phyloP scores from a whole-genome alignment of 1,140 invertebrate genomes.

The Cataglyphis hispanica region DNA sequence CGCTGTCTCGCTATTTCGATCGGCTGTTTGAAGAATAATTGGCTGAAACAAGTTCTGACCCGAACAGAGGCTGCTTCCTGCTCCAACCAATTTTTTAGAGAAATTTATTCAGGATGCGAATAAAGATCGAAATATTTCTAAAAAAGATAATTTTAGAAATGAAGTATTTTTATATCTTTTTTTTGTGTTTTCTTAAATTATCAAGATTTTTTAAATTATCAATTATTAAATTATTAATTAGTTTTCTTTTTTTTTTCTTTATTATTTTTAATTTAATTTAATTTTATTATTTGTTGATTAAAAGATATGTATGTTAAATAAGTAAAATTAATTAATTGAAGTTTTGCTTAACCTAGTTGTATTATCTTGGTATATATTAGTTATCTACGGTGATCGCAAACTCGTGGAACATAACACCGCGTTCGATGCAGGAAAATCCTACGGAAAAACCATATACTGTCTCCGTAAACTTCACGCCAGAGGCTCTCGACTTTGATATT shows the following conservation, averaged over 20 bases:
- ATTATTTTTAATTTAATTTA: not conserved
- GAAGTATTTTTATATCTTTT: not conserved
- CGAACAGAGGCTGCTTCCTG: not conserved
- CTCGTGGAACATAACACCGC: slow-evolving; percentile 8
- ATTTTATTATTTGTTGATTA: not conserved
- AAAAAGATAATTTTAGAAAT: not conserved
- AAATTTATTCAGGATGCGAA: not conserved
- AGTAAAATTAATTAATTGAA: slow-evolving; percentile 13
- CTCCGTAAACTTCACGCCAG: slow-evolving; percentile 38
- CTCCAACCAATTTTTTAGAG: not conserved
- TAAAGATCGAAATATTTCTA: not conserved
- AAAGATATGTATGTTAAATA: slow-evolving; percentile 6
- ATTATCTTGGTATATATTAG: slow-evolving; percentile 35
- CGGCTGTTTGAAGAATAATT: slow-evolving; percentile 5
- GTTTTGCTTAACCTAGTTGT: slow-evolving; percentile 14
- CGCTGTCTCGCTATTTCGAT: slow-evolving; percentile 22
- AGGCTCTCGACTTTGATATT: slow-evolving; percentile 27
- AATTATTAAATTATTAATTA: too few species aligned
- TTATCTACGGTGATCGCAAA: slow-evolving; percentile 18
- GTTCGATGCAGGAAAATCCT: slow-evolving; percentile 37
- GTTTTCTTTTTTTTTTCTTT: not conserved
- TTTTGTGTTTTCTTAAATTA: not conserved
- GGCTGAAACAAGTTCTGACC: not conserved
- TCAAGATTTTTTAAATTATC: not conserved
- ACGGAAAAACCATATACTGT: not conserved